A percentile compares a stretch with the other conserved stretches of the same genome.
phyloP scores from a whole-genome alignment of 1,140 invertebrate genomes.

The Propsilocerus akamusi region DNA sequence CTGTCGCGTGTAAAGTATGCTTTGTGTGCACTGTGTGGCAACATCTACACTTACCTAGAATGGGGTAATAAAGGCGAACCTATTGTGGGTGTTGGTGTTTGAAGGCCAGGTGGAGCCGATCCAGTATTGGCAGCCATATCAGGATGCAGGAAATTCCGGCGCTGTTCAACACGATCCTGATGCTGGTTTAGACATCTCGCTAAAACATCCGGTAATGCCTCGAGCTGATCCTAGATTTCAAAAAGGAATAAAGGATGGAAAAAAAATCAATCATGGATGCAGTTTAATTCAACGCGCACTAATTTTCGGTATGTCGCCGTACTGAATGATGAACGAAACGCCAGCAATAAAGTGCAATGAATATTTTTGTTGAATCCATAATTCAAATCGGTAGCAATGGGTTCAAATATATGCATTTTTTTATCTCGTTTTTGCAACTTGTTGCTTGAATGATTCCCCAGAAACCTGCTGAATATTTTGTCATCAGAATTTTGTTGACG shows the following conservation, averaged over 20 bases:
- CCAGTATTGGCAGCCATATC: constrained; percentile 48
- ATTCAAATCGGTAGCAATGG: not conserved
- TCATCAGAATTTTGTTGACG: no score
- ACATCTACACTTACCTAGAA: constrained; percentile 18
- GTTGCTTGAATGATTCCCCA: not conserved
- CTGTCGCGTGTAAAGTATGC: no score
- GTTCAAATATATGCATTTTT: not conserved
- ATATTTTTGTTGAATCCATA: not conserved
- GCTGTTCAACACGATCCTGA: constrained; percentile 45
- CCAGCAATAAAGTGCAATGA: not conserved
- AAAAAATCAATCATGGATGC: not conserved
- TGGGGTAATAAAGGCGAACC: constrained; percentile 24
- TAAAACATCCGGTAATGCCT: constrained; percentile 64
- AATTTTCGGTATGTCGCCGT: not conserved
- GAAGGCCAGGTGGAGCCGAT: constrained; percentile 18
- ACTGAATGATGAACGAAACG: not conserved
- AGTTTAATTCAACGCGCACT: no score
- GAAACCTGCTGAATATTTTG: no score
- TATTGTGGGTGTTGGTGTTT: constrained; percentile 22
- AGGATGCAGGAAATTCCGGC: constrained; percentile 67
- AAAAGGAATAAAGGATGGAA: constrained; percentile 13
- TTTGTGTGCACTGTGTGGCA: no score
- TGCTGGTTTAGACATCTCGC: constrained; percentile 51
- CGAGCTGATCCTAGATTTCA: constrained; percentile 46
- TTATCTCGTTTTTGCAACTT: not conserved